Evolutionary conservation across 2,113 vertebrate species (phyloP).

Genomic region (Cnemophilus loriae): DNA sequence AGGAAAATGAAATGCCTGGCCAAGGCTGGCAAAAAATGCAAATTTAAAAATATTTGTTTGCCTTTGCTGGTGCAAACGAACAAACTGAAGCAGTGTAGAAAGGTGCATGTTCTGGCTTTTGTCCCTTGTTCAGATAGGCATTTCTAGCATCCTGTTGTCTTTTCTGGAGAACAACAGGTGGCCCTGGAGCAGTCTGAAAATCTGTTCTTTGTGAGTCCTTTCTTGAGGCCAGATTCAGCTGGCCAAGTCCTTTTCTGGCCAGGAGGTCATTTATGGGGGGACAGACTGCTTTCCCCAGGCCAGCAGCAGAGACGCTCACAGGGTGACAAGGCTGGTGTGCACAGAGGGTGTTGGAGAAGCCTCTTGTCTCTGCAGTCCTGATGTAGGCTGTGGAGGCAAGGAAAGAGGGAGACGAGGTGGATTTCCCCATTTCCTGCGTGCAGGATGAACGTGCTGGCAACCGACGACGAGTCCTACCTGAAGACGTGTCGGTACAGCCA

Average conservation of each 20-base stretch:
- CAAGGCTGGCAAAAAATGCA: neutral
- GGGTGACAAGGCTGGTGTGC: neutral
- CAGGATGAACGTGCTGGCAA: constrained; percentile 86
- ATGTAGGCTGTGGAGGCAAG: neutral
- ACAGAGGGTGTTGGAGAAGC: neutral
- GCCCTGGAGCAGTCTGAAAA: neutral
- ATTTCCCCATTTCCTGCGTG: neutral
- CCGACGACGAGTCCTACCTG: constrained; percentile 74
- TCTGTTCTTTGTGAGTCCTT: neutral
- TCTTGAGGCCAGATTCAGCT: neutral
- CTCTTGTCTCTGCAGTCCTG: neutral
- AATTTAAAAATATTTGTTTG: neutral
- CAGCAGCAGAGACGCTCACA: neutral
- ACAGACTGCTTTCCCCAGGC: neutral
- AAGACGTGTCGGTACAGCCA: constrained; percentile 82
- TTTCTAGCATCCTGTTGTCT: neutral
- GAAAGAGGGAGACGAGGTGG: neutral
- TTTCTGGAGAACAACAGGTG: neutral
- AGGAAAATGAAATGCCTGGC: neutral
- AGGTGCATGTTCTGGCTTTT: neutral
- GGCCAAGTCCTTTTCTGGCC: neutral
- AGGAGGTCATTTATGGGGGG: neutral
- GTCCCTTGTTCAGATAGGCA: neutral
- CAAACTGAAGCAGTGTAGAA: neutral
- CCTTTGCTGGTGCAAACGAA: neutral